Evolutionary conservation across 2,888 invertebrate species (phyloP), one percentile per base, ranked within the genome.

Genomic region (Agrochola circellaris): DNA sequence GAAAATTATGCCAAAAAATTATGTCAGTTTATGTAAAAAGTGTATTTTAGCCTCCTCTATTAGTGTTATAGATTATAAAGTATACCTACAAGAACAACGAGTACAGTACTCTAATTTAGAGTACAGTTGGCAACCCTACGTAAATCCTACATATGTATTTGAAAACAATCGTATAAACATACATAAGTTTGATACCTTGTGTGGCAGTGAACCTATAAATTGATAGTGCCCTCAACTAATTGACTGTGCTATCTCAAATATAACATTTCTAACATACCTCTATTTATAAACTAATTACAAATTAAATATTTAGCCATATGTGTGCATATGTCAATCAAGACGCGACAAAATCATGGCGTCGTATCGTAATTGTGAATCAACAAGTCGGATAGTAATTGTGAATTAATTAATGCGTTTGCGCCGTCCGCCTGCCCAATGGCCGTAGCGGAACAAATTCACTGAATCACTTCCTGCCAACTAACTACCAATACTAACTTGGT

Each of bases 381-480:
- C 68, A 69, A 82, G 60, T 73, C 51, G 11, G 73, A 73, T 77
- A 77, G 73, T 76, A 77, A 82, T 83, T 79, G 68, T 77, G 67
- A 79, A 83, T 87, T 79, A 84, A 87, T 83, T 68, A 74, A 82
- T 79, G 73, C 54, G 75, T 73, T 76, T 73, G 84, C 75, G 61
- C 73, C 73, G 79, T 48, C 51, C 30, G 82, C 75, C 48, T 79
- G 81, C 68, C 76, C 79, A 73, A 76, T 83, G 73, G 54, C 75
- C 76, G 69, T 26, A 56, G 82, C 75, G 79, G 80, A 83, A 85
- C 79, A 77, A 83, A 85, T 80, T 79, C 61, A 81, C 65, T 79
- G 86, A 82, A 86, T 87, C 82, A 81, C 73, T 86, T 87, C 86
- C 87, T 72, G 81, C 51, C 58, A 76, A 80, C 73, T 65, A 79